Evolutionary conservation across 2,797 vertebrate species (phyloP).

Genomic region (Tokudaia tokunoshimensis): DNA sequence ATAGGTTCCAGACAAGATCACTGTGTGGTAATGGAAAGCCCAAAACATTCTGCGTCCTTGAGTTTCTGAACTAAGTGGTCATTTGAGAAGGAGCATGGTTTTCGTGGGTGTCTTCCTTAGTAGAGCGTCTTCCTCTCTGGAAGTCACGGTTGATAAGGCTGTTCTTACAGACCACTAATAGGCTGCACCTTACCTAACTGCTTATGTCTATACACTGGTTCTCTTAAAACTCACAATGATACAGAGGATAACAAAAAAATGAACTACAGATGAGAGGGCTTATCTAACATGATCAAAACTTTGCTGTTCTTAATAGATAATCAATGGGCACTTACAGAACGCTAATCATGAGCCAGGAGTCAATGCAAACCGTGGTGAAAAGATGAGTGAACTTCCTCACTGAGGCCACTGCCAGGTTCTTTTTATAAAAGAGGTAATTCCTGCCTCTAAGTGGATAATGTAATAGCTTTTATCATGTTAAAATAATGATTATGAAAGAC

Average conservation of each 20-base stretch:
- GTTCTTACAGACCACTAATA: neutral
- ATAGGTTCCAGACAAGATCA: constrained; percentile 45
- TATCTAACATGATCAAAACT: neutral
- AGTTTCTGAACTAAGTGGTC: constrained; percentile 52
- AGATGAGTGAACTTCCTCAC: neutral
- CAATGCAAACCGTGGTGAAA: neutral
- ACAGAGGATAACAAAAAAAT: neutral
- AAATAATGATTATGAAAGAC: neutral
- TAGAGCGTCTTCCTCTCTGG: constrained; percentile 39
- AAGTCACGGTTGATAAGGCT: constrained; percentile 37
- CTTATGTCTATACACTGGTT: neutral
- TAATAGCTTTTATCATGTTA: neutral
- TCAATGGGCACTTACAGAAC: neutral
- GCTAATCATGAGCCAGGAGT: neutral
- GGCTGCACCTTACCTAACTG: neutral
- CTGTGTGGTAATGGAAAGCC: neutral
- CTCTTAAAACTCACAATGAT: neutral
- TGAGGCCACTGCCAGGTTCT: neutral
- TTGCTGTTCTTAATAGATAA: neutral
- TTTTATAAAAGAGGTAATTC: neutral
- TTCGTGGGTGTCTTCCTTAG: constrained; percentile 62
- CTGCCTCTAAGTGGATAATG: neutral
- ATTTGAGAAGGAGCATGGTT: constrained; percentile 13
- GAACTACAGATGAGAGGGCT: neutral
- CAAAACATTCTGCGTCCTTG: neutral